Evolutionary conservation across 2,797 vertebrate species (phyloP).

Genomic region (Gymnoscopelus microlampas): DNA sequence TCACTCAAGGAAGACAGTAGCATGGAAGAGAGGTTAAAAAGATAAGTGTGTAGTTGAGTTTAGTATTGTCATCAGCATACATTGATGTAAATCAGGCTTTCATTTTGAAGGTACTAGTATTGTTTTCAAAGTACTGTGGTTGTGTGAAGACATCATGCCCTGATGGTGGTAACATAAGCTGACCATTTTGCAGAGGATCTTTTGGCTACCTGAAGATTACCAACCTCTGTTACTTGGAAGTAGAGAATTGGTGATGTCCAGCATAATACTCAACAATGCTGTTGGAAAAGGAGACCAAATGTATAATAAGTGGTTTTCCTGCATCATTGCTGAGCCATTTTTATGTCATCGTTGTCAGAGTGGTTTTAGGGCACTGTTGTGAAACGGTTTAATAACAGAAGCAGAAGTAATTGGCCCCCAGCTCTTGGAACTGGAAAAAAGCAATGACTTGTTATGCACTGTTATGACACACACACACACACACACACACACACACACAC

Average conservation of each 20-base stretch:
- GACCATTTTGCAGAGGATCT: conserved; percentile 15
- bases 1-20: conserved; percentile 8
- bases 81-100: too few species aligned
- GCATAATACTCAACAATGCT: conserved; percentile 20
- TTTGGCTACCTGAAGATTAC: neutral
- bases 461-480: conserved; percentile 27
- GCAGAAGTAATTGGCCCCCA: conserved; percentile 38
- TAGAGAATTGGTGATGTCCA: conserved; percentile 15
- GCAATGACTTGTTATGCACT: conserved; percentile 24
- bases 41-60: neutral
- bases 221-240: conserved; percentile 15
- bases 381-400: conserved; percentile 53
- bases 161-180: conserved; percentile 3
- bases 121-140: neutral
- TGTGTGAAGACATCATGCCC: neutral
- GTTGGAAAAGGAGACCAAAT: conserved; percentile 10
- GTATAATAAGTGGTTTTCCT: conserved; percentile 34
- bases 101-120: too few species aligned
- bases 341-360: conserved; percentile 45
- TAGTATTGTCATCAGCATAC: too few species aligned
- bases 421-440: conserved; percentile 50
- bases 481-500: neutral
- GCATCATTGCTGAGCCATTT: conserved; percentile 42
- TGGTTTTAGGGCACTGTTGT: conserved; percentile 56
- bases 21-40: conserved; percentile 19